Evolutionary conservation across 2,888 invertebrate genomes (phyloP).

Genomic region (Lasioglossum calceatum): DNA sequence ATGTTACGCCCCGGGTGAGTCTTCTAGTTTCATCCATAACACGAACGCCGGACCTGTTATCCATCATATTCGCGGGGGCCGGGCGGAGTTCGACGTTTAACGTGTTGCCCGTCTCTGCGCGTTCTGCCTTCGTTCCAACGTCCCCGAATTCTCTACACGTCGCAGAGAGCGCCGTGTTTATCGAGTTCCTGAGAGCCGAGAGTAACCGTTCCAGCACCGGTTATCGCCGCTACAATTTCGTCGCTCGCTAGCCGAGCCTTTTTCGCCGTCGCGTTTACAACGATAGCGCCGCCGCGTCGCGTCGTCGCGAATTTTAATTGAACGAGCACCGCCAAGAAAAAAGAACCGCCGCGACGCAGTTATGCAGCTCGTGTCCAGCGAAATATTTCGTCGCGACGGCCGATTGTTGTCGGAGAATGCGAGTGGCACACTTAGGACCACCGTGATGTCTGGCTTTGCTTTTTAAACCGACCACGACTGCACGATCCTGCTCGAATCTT

Average conservation of each 20-base stretch:
- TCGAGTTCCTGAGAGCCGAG: not conserved
- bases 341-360: not conserved
- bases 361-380: not conserved
- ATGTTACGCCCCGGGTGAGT: constrained; percentile 45
- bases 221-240: not conserved
- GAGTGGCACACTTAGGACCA: not conserved
- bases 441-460: not conserved
- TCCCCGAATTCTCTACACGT: not conserved
- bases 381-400: not conserved
- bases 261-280: not conserved
- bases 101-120: not conserved
- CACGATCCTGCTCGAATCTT: not conserved
- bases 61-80: constrained; percentile 20
- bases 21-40: constrained; percentile 52
- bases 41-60: constrained; percentile 31
- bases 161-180: not conserved
- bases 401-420: not conserved
- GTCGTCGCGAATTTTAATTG: constrained; percentile 1
- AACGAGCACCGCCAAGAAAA: not conserved
- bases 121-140: not conserved
- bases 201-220: not conserved
- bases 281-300: not conserved
- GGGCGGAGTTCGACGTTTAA: constrained; percentile 32
- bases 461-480: not conserved
- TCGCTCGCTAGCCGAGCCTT: not conserved